Percentiles rank a stretch among this genome's conserved stretches.
Conservation (phyloP, 2,888 invertebrate species). For the Apotomis betuletana region DNA sequence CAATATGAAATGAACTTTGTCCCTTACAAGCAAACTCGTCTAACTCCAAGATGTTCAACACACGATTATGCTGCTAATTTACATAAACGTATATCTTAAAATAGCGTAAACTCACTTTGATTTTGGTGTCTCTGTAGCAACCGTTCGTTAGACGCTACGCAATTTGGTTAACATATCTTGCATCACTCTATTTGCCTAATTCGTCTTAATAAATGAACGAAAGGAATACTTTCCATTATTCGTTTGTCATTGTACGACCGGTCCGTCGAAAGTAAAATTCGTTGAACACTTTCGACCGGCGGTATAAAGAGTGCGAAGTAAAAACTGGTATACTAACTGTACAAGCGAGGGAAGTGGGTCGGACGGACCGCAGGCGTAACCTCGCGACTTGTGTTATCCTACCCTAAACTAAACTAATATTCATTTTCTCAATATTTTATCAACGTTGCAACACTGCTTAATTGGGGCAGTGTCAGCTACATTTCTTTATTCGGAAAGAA, state of each 20-base stretch:
- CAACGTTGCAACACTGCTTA: constrained; percentile 12
- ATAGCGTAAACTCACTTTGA: neutral
- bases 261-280: constrained; percentile 79
- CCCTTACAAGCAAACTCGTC: neutral
- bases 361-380: constrained; percentile 52
- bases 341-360: constrained; percentile 67
- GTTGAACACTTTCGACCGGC: constrained; percentile 77
- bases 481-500: constrained; percentile 17
- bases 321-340: constrained; percentile 78
- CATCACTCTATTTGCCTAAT: constrained; percentile 40
- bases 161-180: constrained; percentile 39
- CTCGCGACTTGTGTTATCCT: constrained; percentile 43
- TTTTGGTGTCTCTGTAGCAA: neutral
- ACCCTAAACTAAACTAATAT: constrained; percentile 43
- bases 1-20: neutral
- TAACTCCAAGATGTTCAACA: neutral
- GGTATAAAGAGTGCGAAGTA: constrained; percentile 64
- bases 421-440: constrained; percentile 32
- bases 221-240: constrained; percentile 72
- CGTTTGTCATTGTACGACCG: constrained; percentile 60
- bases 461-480: constrained; percentile 36
- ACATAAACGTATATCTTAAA: neutral
- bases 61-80: neutral
- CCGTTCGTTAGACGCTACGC: constrained; percentile 13
- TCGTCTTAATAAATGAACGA: constrained; percentile 51